Evolutionary conservation across 2,797 vertebrate genomes (phyloP).

Genomic region (Margarornis squamiger): DNA sequence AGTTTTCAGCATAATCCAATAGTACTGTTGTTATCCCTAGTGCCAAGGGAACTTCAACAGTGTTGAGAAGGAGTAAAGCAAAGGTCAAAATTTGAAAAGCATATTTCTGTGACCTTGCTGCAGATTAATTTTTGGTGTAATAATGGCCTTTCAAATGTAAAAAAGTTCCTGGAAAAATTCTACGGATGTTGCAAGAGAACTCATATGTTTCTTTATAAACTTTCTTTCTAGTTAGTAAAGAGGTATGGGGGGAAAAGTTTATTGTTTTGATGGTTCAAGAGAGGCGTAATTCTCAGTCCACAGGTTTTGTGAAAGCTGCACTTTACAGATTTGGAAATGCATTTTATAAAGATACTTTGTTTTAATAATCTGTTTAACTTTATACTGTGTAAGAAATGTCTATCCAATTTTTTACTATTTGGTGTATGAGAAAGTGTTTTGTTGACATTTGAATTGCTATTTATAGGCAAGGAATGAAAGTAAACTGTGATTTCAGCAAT

Average conservation of each 20-base stretch:
- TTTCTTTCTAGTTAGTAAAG: background rate
- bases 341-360: background rate
- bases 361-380: background rate
- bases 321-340: background rate
- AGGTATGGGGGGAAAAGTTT: background rate
- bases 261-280: background rate
- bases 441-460: background rate
- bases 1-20: background rate
- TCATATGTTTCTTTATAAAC: background rate
- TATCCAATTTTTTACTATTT: background rate
- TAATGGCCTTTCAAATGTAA: background rate
- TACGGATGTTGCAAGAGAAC: background rate
- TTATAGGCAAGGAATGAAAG: background rate
- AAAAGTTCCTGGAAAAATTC: background rate
- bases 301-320: background rate
- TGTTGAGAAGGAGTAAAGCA: background rate
- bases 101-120: background rate
- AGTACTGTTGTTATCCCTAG: background rate
- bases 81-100: background rate
- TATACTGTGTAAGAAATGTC: background rate
- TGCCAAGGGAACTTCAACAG: rapidly evolving
- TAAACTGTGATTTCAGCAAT: background rate
- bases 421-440: background rate
- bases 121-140: background rate
- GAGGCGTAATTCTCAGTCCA: background rate